Conservation (phyloP, 2,888 invertebrate species). For the Pediacus dermestoides region DNA sequence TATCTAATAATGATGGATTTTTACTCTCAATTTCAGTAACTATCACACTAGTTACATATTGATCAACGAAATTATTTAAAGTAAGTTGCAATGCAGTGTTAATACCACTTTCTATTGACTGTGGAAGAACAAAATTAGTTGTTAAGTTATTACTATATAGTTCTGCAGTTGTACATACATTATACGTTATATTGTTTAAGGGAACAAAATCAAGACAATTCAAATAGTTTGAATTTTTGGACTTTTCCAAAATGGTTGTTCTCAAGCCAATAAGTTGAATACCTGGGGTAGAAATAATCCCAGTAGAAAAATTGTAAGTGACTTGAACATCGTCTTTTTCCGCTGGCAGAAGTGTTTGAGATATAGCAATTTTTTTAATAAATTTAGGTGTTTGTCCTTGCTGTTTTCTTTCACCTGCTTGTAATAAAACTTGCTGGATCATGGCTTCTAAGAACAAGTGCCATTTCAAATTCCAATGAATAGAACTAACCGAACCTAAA, state of each 20-base stretch:
- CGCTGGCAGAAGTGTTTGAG: conserved; percentile 33
- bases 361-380: conserved; percentile 54
- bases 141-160: conserved; percentile 1
- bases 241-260: conserved; percentile 31
- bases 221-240: conserved; percentile 33
- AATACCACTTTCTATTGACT: conserved; percentile 42
- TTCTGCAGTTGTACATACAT: conserved; percentile 24
- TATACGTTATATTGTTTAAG: conserved; percentile 25
- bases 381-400: conserved; percentile 68
- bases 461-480: conserved; percentile 63
- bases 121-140: conserved; percentile 26
- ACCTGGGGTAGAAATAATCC: conserved; percentile 38
- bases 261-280: conserved; percentile 41
- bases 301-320: conserved; percentile 41
- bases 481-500: conserved; percentile 33
- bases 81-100: conserved; percentile 40
- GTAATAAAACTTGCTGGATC: conserved; percentile 73
- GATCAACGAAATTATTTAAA: conserved; percentile 38
- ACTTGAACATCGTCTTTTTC: conserved; percentile 37
- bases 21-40: conserved; percentile 42
- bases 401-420: conserved; percentile 59
- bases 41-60: conserved; percentile 33
- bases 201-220: conserved; percentile 41
- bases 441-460: conserved; percentile 85
- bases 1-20: conserved; percentile 30